phyloP scores from a whole-genome alignment of 2,888 invertebrate genomes.

The Trachelus stipa region DNA sequence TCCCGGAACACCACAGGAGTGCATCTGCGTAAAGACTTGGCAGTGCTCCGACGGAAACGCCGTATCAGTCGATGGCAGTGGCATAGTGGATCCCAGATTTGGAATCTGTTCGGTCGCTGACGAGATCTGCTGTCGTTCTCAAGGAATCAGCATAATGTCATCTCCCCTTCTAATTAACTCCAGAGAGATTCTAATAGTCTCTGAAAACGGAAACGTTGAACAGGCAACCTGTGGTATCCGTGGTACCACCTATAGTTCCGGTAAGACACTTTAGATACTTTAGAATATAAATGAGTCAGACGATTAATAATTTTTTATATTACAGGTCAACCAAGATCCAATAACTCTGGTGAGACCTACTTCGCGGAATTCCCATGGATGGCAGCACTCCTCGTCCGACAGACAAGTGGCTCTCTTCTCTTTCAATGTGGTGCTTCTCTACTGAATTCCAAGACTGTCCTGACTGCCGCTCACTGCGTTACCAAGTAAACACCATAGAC shows the following conservation, averaged over 20 bases:
- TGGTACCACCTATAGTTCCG: conserved; percentile 38
- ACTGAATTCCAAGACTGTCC: conserved; percentile 78
- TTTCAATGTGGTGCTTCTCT: conserved; percentile 85
- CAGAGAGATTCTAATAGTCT: conserved; percentile 23
- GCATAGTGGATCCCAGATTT: conserved; percentile 56
- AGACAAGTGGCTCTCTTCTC: conserved; percentile 68
- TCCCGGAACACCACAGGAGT: conserved; percentile 51
- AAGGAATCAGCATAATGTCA: conserved; percentile 23
- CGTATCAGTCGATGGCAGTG: conserved; percentile 43
- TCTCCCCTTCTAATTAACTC: conserved; percentile 7
- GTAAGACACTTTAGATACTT: conserved; percentile 71
- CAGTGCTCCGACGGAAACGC: conserved; percentile 45
- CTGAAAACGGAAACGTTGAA: conserved; percentile 11
- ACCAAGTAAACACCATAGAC: conserved; percentile 37
- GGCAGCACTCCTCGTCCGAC: conserved; percentile 76
- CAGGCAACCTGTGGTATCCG: conserved; percentile 45
- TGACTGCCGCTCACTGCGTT: conserved; percentile 87
- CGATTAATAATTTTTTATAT: too few relatives aligned
- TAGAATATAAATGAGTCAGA: neutral
- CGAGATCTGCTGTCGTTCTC: conserved; percentile 56
- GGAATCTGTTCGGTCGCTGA: conserved; percentile 52
- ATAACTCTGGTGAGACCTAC: conserved; percentile 74
- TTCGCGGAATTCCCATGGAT: conserved; percentile 89
- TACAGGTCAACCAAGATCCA: conserved; percentile 69
- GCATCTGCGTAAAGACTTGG: conserved; percentile 51